Evolutionary conservation across 2,113 vertebrate genomes (phyloP).

Genomic region (Marmota monax): DNA sequence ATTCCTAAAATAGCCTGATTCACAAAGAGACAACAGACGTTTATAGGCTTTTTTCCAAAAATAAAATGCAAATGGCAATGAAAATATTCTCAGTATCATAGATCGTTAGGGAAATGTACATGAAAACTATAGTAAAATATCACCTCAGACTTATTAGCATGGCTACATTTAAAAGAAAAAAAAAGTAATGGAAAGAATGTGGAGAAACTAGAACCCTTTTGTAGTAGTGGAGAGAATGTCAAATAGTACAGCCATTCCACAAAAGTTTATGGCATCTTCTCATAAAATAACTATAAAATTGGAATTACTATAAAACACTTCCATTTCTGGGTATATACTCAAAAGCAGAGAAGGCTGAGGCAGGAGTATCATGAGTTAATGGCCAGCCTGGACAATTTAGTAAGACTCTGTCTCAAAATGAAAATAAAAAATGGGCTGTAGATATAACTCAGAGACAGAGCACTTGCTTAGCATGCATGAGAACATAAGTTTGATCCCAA

Average conservation of each 20-base stretch:
- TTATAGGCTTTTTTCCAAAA: not conserved
- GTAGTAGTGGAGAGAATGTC: not conserved
- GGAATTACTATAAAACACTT: not conserved
- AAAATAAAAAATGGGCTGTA: too few species aligned
- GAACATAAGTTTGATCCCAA: too few species aligned
- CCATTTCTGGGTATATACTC: not conserved
- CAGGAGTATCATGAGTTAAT: too few species aligned
- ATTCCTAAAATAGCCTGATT: not conserved
- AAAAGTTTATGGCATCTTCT: not conserved
- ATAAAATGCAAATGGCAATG: not conserved
- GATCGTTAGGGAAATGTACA: too few species aligned
- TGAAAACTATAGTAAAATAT: not conserved
- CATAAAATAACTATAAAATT: not conserved
- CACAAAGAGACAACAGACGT: not conserved
- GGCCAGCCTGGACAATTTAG: too few species aligned
- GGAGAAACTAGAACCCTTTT: not conserved
- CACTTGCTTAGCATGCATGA: too few species aligned
- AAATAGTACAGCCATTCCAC: not conserved
- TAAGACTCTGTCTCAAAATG: too few species aligned
- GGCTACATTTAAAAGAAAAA: not conserved
- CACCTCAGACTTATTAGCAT: not conserved
- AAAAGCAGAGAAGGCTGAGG: too few species aligned
- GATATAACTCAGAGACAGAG: too few species aligned
- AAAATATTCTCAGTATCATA: not conserved
- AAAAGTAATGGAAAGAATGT: not conserved